Conservation (phyloP, 2,797 vertebrate species). For the Poeciliopsis presidionis region DNA sequence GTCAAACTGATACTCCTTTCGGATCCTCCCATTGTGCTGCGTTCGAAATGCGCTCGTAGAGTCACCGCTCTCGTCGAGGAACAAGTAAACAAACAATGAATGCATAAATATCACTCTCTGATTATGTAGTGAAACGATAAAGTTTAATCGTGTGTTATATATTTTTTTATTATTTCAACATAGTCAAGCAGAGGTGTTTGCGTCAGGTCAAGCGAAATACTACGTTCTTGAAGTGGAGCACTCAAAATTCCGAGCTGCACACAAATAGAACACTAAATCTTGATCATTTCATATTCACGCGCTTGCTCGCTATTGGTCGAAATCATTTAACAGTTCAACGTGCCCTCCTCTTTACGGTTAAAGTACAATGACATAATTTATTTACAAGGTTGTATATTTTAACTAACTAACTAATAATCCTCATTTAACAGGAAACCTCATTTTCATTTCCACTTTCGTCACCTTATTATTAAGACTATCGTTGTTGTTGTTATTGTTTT, state of each 20-base stretch:
- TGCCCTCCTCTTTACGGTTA: constrained; percentile 64
- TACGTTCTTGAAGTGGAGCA: background rate
- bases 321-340: constrained; percentile 53
- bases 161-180: background rate
- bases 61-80: background rate
- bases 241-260: background rate
- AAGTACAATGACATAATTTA: constrained; percentile 77
- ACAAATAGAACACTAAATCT: constrained; percentile 34
- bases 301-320: constrained; percentile 66
- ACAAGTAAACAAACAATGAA: background rate
- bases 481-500: background rate
- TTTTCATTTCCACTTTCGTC: background rate
- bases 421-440: background rate
- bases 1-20: constrained; percentile 30
- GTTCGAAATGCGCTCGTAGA: constrained; percentile 21
- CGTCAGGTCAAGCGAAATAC: background rate
- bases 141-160: background rate
- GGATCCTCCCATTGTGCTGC: constrained; percentile 67
- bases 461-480: background rate
- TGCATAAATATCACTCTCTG: background rate
- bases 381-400: constrained; percentile 10
- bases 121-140: background rate
- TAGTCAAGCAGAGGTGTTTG: background rate
- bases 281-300: constrained; percentile 42
- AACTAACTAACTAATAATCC: background rate